Conservation (phyloP, 2,113 vertebrate species). For the Neogobius melanostomus region DNA sequence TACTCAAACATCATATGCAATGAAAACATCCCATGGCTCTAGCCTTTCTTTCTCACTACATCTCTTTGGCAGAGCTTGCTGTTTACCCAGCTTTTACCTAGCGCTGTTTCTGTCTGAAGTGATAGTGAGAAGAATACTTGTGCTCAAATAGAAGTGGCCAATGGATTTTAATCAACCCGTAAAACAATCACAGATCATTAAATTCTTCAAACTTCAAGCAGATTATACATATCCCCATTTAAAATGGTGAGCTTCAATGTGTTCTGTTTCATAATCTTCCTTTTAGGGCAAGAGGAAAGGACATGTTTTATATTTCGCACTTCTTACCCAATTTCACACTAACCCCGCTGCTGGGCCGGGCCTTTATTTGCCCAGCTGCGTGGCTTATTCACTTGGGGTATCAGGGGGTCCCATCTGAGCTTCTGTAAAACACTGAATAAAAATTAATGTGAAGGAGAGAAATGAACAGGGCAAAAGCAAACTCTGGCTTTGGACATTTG, state of each 20-base stretch:
- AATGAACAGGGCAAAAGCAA: conserved; percentile 69
- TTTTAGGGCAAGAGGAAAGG: not conserved
- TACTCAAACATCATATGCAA: conserved; percentile 82
- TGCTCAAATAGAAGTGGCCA: too few relatives aligned
- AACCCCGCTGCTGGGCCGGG: conserved; percentile 63
- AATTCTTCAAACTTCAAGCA: too few relatives aligned
- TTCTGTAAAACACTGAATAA: conserved; percentile 58
- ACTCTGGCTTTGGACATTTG: conserved; percentile 76
- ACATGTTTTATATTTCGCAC: conserved; percentile 45
- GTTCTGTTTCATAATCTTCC: not conserved
- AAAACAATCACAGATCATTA: too few relatives aligned
- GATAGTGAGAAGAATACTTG: not conserved
- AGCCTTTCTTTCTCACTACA: conserved; percentile 33
- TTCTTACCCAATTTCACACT: conserved; percentile 61
- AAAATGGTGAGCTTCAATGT: not conserved
- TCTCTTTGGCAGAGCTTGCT: conserved; percentile 27
- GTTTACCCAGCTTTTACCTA: conserved; percentile 37
- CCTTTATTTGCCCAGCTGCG: conserved; percentile 95
- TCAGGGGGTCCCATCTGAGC: conserved; percentile 86
- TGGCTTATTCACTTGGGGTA: conserved; percentile 90
- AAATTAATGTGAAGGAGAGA: conserved; percentile 76
- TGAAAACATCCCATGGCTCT: conserved; percentile 77
- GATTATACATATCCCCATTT: not conserved
- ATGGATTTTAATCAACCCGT: too few relatives aligned
- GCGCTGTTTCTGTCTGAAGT: conserved; percentile 20